Base-by-base conservation (phyloP, 1,140 invertebrate genomes). In the Caenorhabditis elegans region DNA sequence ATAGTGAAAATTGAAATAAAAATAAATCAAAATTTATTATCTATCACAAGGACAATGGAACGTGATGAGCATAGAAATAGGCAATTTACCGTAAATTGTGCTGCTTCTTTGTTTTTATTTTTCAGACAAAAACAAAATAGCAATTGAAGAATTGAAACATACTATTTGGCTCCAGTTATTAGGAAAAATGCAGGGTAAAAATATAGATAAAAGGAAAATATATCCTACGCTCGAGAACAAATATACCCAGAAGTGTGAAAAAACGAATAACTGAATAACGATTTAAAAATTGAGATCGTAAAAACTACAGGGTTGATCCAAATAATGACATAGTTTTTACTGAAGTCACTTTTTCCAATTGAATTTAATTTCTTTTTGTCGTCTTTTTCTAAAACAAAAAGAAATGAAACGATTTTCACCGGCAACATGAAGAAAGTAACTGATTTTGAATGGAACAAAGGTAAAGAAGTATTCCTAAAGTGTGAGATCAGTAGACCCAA, bases 401-500 rank as follows among this genome's bases (percentile, higher is more conserved):
- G n/a, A n/a, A n/a, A n/a, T 34, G 15, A 60, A 6, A 34, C 24
- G n/a, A 39, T 6, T 10, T 17, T 22, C 60, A 70, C 60, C 60
- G 60, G 60, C 34, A 39, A 39, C 13, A 60, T 10, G 28, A 55
- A 11, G 39, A 60, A 70, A 39, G 39, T 70, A 70, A 70, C 60
- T 70, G 60, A 39, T 39, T 39, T 39, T 13, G 3, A 31, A 22
- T 17, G 34, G 60, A n/a, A 8, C 39, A 70, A 70, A 10, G 19
- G 15, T 53, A 39, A 39, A 39, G 39, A 43, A 22, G 39, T 39
- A 70, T 70, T 70, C 60, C 34, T 70, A 70, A 8, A 31, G 8
- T 17, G 31, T 43, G 60, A 70, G 46, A 51, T 78, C 77, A 86
- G 36, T 88, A 88, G 24, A 88, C 88, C 87, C 87, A 89, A 24